Evolutionary conservation across 2,888 invertebrate species (phyloP).

Genomic region (Rhimphoctona megacephalus): DNA sequence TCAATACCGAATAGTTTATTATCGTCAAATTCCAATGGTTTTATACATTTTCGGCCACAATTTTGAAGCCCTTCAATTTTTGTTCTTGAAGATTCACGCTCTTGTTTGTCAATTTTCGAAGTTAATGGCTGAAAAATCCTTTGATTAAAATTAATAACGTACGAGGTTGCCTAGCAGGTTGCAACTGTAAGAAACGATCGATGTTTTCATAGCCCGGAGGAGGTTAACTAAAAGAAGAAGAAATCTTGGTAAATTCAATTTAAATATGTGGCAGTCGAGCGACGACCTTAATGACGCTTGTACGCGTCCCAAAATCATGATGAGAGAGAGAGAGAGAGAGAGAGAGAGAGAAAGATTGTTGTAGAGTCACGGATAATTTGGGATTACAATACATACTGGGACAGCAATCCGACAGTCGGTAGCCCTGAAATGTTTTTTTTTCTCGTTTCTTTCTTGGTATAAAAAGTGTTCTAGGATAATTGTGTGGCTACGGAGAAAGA

Average conservation of each 20-base stretch:
- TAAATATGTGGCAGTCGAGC: conserved; percentile 78
- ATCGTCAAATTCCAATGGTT: not conserved
- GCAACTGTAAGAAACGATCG: conserved; percentile 30
- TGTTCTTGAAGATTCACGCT: too few relatives aligned
- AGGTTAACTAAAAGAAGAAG: conserved; percentile 54
- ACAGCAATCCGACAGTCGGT: conserved; percentile 10
- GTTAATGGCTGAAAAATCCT: not conserved
- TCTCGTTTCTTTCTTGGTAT: not conserved
- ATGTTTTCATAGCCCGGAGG: conserved; percentile 72
- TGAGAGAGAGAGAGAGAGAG: conserved; percentile 63
- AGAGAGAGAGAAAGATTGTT: conserved; percentile 37
- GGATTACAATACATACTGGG: conserved; percentile 62
- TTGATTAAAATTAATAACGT: not conserved
- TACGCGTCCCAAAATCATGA: conserved; percentile 40
- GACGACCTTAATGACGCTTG: conserved; percentile 82
- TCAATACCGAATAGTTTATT: not conserved
- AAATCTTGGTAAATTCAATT: conserved; percentile 82
- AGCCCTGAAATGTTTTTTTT: conserved; percentile 5
- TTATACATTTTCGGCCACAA: not conserved
- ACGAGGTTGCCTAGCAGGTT: not conserved
- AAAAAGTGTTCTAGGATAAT: conserved; percentile 45
- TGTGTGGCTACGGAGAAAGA: conserved; percentile 14
- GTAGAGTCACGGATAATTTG: conserved; percentile 70
- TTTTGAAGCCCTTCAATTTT: too few relatives aligned
- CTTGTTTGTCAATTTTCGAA: too few relatives aligned